Conservation (phyloP, 2,797 vertebrate species). For the Microctenopoma steveboyesi region DNA sequence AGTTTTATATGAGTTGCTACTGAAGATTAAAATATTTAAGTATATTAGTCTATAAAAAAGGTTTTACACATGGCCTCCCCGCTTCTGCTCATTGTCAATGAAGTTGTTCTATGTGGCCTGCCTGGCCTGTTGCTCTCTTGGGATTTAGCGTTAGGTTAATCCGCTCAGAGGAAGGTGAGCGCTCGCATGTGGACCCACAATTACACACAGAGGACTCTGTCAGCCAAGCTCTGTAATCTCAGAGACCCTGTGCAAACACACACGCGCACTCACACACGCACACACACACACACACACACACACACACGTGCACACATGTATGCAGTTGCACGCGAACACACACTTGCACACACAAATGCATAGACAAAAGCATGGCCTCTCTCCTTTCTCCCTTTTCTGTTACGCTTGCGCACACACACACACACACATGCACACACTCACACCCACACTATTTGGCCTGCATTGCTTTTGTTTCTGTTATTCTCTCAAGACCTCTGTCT, state of each 20-base stretch:
- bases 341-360: conserved; percentile 37
- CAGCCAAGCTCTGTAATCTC: conserved; percentile 85
- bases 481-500: conserved; percentile 88
- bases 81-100: conserved; percentile 70
- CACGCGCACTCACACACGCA: conserved; percentile 19
- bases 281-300: conserved; percentile 42
- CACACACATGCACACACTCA: conserved; percentile 50
- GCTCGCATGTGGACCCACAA: conserved; percentile 85
- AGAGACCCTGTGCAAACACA: conserved; percentile 70
- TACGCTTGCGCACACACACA: conserved; percentile 17
- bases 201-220: conserved; percentile 86
- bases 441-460: conserved; percentile 74
- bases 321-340: conserved; percentile 11
- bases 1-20: conserved; percentile 35
- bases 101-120: conserved; percentile 78
- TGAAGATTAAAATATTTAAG: conserved; percentile 21
- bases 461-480: conserved; percentile 79
- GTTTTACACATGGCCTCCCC: conserved; percentile 57
- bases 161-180: conserved; percentile 84
- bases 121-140: conserved; percentile 85
- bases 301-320: conserved; percentile 24
- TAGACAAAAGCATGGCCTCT: conserved; percentile 50
- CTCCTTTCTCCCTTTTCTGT: conserved; percentile 38
- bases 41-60: conserved; percentile 32
- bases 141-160: conserved; percentile 85